These are phyloP conservation scores for Allacma fusca DNA, from an alignment of 2,888 invertebrate genomes.

Conservation along the genomic window DNA sequence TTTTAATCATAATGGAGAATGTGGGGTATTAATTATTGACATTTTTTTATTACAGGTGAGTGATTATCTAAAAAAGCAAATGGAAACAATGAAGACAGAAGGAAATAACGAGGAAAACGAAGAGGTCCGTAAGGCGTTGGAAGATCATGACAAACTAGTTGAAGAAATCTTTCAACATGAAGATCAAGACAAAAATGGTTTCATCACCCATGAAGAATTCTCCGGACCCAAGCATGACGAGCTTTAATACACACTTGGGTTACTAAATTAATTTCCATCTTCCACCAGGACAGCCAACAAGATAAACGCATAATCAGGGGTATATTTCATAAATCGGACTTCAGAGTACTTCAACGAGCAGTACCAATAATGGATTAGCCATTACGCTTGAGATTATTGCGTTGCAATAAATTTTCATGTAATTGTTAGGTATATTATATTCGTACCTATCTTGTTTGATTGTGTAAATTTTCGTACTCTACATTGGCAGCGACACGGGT, in stretches of 20 bases:
- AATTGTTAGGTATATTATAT: no score
- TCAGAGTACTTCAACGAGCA: slow-evolving; percentile 7
- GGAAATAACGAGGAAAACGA: slow-evolving; percentile 72
- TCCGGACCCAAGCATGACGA: slow-evolving; percentile 98
- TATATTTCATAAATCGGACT: slow-evolving; percentile 5
- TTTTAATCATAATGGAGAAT: no score
- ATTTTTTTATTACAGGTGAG: slow-evolving; percentile 73
- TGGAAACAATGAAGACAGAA: slow-evolving; percentile 77
- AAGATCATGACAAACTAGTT: slow-evolving; percentile 90
- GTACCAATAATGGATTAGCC: not conserved
- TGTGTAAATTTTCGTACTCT: no score
- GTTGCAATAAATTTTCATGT: not conserved
- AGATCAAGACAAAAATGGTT: slow-evolving; percentile 95
- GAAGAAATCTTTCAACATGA: slow-evolving; percentile 98
- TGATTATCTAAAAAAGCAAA: slow-evolving; percentile 89
- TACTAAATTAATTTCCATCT: not conserved
- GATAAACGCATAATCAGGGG: slow-evolving; percentile 3
- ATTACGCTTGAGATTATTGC: slow-evolving; percentile 13
- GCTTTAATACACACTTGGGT: slow-evolving; percentile 70
- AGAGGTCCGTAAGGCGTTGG: slow-evolving; percentile 82
- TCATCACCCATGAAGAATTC: slow-evolving; percentile 94
- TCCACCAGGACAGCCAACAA: not conserved
- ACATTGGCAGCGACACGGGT: no score
- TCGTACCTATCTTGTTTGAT: no score
- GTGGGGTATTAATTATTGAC: not conserved